phyloP scores from a whole-genome alignment of 30 jellyfish, hydroid and myxozoan genomes.

The Hydractinia symbiolongicarpus region DNA sequence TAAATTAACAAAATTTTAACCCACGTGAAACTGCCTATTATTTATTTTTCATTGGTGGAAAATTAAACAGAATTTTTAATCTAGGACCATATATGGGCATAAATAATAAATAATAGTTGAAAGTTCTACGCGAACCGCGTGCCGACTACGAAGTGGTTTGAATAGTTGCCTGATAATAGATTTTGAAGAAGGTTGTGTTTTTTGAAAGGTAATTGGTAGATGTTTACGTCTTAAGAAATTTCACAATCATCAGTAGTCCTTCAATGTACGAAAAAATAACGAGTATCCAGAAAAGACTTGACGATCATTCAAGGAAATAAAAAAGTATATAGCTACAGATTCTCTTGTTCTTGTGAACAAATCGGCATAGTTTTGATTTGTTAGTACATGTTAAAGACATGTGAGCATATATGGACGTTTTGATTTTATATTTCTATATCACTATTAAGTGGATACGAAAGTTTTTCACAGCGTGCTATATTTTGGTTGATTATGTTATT shows the following conservation, averaged over 20 bases:
- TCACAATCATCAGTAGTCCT: neutral
- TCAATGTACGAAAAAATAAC: too few relatives aligned
- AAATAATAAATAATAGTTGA: conserved; percentile 34
- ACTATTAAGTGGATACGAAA: too few relatives aligned
- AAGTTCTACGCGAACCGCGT: conserved; percentile 99
- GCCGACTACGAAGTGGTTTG: conserved; percentile 70
- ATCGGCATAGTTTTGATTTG: too few relatives aligned
- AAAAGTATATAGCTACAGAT: too few relatives aligned
- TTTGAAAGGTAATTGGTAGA: neutral
- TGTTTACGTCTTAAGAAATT: conserved; percentile 7
- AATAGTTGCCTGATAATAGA: conserved; percentile 36
- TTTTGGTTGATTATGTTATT: too few relatives aligned
- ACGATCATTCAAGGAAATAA: too few relatives aligned
- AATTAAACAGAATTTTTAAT: neutral
- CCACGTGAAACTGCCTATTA: conserved; percentile 20
- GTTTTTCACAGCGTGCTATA: too few relatives aligned
- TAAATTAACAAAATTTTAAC: conserved; percentile 8
- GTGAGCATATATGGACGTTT: too few relatives aligned
- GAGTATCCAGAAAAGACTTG: too few relatives aligned
- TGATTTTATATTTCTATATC: too few relatives aligned
- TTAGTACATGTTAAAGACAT: too few relatives aligned
- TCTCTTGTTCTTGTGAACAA: too few relatives aligned
- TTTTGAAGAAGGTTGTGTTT: conserved; percentile 37
- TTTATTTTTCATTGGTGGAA: conserved; percentile 8
- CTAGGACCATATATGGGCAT: conserved; percentile 34